Conservation (phyloP, 2,113 vertebrate species). For the Trachemys scripta region DNA sequence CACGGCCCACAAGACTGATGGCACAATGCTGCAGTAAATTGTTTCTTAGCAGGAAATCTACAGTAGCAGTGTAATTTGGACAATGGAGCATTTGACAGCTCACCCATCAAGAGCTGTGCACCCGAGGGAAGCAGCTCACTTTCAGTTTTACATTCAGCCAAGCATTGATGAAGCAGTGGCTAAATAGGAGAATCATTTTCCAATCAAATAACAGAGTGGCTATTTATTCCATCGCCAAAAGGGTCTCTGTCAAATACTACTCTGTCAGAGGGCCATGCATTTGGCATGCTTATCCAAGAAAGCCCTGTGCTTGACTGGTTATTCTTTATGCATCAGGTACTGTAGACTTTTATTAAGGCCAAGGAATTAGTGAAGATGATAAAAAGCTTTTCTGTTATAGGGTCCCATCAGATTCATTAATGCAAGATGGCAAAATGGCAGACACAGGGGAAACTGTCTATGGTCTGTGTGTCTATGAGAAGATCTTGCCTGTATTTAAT, state of each 20-base stretch:
- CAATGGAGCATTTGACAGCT: conserved; percentile 90
- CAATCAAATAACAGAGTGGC: conserved; percentile 76
- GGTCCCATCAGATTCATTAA: conserved; percentile 6
- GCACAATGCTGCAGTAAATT: conserved; percentile 79
- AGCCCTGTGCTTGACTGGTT: conserved; percentile 11
- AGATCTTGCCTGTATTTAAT: conserved; percentile 19
- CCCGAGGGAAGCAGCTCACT: conserved; percentile 81
- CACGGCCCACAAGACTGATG: conserved; percentile 71
- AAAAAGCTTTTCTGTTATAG: conserved; percentile 41
- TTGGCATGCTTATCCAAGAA: conserved; percentile 43
- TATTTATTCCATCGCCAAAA: conserved; percentile 72
- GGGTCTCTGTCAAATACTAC: not conserved
- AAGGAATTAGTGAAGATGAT: conserved; percentile 29
- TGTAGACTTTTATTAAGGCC: not conserved
- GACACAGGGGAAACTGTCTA: not conserved
- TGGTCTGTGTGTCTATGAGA: conserved; percentile 5
- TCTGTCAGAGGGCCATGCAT: not conserved
- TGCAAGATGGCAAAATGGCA: conserved; percentile 9
- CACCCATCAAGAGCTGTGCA: conserved; percentile 81
- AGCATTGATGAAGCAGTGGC: conserved; percentile 80
- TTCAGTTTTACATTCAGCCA: conserved; percentile 77
- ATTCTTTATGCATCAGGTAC: not conserved
- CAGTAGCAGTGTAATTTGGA: conserved; percentile 86
- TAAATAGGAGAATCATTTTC: conserved; percentile 88
- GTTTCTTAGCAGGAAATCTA: conserved; percentile 84